Evolutionary conservation across 1,140 invertebrate genomes (phyloP).

Genomic region (Anagrus nilaparvatae): DNA sequence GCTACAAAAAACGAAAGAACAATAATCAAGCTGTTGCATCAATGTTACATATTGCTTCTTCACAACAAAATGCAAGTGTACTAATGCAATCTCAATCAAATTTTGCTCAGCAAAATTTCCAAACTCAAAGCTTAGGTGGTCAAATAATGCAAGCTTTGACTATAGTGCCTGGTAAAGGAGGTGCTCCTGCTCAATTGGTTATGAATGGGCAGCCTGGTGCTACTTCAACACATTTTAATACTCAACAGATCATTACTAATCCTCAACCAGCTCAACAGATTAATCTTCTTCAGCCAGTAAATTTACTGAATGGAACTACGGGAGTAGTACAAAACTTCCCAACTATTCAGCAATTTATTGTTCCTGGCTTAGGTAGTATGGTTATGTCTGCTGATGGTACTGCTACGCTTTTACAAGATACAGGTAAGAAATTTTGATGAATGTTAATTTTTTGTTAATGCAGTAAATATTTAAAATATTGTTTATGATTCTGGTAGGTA

Average conservation of each 20-base stretch:
- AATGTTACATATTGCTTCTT: conserved; percentile 61
- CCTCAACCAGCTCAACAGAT: conserved; percentile 64
- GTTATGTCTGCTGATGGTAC: conserved; percentile 63
- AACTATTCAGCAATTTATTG: conserved; percentile 70
- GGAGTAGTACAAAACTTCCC: conserved; percentile 68
- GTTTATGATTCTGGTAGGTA: conserved; percentile 23
- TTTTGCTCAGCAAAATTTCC: conserved; percentile 40
- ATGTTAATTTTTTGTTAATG: background rate
- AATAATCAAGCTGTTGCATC: conserved; percentile 60
- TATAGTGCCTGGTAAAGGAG: conserved; percentile 64
- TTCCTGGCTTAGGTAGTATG: conserved; percentile 68
- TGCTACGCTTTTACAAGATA: conserved; percentile 54
- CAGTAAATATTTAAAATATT: background rate
- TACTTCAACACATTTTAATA: conserved; percentile 48
- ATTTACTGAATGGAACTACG: conserved; percentile 60
- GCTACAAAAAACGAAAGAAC: conserved; percentile 62
- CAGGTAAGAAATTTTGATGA: conserved; percentile 29
- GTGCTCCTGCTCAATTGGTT: conserved; percentile 56
- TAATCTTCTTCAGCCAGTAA: conserved; percentile 70
- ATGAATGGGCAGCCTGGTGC: conserved; percentile 57
- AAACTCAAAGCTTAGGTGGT: conserved; percentile 37
- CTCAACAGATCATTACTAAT: conserved; percentile 58
- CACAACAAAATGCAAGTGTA: conserved; percentile 46
- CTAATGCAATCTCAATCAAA: conserved; percentile 39
- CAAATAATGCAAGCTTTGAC: conserved; percentile 66